Evolutionary conservation across 2,113 vertebrate species (phyloP).

Genomic region (Tupaia chinensis): DNA sequence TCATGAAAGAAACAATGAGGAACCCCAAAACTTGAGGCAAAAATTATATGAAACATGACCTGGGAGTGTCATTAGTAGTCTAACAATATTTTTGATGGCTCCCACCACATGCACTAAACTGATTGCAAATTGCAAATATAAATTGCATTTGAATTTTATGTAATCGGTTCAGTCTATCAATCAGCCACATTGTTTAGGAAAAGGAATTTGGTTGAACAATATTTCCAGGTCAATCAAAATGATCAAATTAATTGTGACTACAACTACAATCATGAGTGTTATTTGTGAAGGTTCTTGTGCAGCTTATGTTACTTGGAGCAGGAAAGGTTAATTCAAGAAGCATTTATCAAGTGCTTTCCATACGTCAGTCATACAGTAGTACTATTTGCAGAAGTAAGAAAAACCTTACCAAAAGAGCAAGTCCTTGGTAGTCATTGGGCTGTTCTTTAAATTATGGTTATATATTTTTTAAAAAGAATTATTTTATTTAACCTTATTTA

Average conservation of each 20-base stretch:
- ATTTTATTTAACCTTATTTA: no score
- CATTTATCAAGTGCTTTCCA: neutral
- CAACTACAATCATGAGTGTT: neutral
- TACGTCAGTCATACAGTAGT: neutral
- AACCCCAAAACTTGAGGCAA: slow-evolving; percentile 57
- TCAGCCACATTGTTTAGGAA: neutral
- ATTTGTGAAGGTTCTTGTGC: neutral
- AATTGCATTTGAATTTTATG: neutral
- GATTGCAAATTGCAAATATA: neutral
- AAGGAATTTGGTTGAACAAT: slow-evolving; percentile 16
- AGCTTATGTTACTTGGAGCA: neutral
- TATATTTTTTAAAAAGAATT: no score
- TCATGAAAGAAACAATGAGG: slow-evolving; percentile 49
- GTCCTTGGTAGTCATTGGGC: no score
- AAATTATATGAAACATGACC: neutral
- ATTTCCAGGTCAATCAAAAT: neutral
- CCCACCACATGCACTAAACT: neutral
- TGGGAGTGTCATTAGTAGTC: neutral
- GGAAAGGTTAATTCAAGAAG: neutral
- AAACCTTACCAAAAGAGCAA: neutral
- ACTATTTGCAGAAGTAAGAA: neutral
- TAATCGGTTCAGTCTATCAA: neutral
- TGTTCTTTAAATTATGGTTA: neutral
- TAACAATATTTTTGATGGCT: neutral
- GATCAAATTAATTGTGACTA: neutral